Evolutionary conservation across 2,888 invertebrate species (phyloP), one percentile per base, ranked within the genome.

Genomic region (Sinelater perroti): DNA sequence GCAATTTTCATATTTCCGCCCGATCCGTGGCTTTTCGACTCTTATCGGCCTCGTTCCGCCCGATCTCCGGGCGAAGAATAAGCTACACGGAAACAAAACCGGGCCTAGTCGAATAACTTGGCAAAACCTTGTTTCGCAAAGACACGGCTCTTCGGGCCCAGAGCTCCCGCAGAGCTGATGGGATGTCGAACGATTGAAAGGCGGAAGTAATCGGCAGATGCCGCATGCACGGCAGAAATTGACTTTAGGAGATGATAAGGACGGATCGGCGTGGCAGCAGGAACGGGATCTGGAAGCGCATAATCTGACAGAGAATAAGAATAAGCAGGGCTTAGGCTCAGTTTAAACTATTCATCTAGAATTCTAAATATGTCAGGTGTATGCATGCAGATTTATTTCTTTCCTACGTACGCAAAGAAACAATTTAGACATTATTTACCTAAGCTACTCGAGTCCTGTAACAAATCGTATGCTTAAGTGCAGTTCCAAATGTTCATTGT

Each of bases 121-220:
- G 26, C 26, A 36, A 49, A 49, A 49, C 28, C 28, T 10, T 35
- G 36, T 49, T 35, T 49, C 49, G 11, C 2, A 16, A 36, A 26
- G 26, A 49, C 16, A 49, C 28, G 24, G 38, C 28, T 26, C 36
- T 18, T 20, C 20, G 11, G 24, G n/a, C 38, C 38, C 38, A 10
- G 16, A 40, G 38, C 24, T 20, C 38, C 24, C 38, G 14, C 21
- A 21, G 28, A 49, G 13, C 38, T 36, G 30, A 46, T 46, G 18
- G 46, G 20, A 46, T 11, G 35, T n/a, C 18, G 49, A 35, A 35
- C 24, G 36, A 36, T 49, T 49, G 49, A 49, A 36, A 49, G 38
- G 49, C 49, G 49, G 49, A 49, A 49, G 38, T 49, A 49, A 49
- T 49, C 49, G 49, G 33, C 21, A 21, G 38, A 40, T 40, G 24